Evolutionary conservation across 1,140 invertebrate genomes (phyloP), one percentile per base, ranked within the genome.

Genomic region (Heterodera schachtii): DNA sequence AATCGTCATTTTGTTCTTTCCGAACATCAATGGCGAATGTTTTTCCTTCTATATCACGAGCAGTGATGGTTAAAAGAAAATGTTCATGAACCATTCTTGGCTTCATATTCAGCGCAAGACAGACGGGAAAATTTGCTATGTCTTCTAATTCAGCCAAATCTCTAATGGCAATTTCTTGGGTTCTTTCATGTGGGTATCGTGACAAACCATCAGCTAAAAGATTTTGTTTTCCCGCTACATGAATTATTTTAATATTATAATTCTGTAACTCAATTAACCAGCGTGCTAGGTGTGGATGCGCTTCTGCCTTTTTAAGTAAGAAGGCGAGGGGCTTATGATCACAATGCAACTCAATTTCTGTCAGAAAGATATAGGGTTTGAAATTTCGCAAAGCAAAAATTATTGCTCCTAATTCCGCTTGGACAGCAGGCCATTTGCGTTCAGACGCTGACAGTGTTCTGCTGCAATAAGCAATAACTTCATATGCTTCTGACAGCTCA

Each of bases 341-440:
- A 31, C 31, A 31, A 31, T 31, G 31, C 1, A 31, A 31, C 1
- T 31, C 31, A 31, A 31, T 31, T 31, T 31, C 31, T 31, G 31
- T 31, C 31, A 31, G 31, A 31, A 31, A 31, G 1, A 31, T 31
- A 31, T 31, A 31, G 31, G 31, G 31, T 31, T 31, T 31, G 31
- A 31, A 31, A 16, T 82, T 46, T 41, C 81, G n/a, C 7, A 82
- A 3, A 4, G 47, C 64, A 75, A n/a, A 76, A n/a, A 82, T 73
- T 11, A 82, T 76, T 16, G 81, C 81, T 3, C 80, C 44, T 2
- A 82, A 21, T 70, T 82, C 81, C 1, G 57, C 67, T n/a, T 82
- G 46, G 1, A 76, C 52, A 3, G 73, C 67, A 3, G 81, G 80
- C 43, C 44, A 73, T 31, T 67, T 71, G 7, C 71, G 31, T 78